Conservation (phyloP, 2,113 vertebrate species). For the Syrmaticus mikado region DNA sequence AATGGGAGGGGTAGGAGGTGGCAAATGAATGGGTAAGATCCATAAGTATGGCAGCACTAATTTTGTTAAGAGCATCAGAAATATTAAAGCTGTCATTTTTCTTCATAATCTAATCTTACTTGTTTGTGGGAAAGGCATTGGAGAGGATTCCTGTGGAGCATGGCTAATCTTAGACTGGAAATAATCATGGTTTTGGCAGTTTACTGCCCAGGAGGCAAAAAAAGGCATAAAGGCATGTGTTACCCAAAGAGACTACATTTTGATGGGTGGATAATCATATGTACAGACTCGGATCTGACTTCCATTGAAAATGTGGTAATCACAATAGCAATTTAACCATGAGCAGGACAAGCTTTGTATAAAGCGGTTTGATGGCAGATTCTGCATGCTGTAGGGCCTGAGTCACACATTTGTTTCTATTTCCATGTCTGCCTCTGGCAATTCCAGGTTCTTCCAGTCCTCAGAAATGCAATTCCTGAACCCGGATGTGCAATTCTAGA, state of each 20-base stretch:
- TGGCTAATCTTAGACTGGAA: slow-evolving; percentile 3
- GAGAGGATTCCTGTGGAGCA: slow-evolving; percentile 23
- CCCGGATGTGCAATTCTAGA: not conserved
- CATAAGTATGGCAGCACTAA: not conserved
- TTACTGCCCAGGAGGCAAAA: not conserved
- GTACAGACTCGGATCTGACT: not conserved
- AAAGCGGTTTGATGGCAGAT: not conserved
- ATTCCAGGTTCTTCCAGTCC: not conserved
- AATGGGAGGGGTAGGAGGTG: not conserved
- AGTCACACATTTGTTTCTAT: not conserved
- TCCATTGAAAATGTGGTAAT: not conserved
- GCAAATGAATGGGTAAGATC: not conserved
- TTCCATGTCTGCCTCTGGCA: not conserved
- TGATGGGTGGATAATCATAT: slow-evolving; percentile 8
- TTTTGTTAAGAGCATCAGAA: slow-evolving; percentile 9
- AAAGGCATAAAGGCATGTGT: not conserved
- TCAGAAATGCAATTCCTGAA: not conserved
- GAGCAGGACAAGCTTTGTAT: not conserved
- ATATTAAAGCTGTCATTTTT: slow-evolving; percentile 9
- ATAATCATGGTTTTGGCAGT: slow-evolving; percentile 25
- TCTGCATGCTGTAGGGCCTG: not conserved
- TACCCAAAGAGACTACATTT: not conserved
- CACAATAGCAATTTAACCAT: not conserved
- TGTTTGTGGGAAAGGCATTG: slow-evolving; percentile 2
- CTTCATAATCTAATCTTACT: not conserved